Evolutionary conservation across 2,888 invertebrate species (phyloP).

Genomic region (Ochropacha duplaris): DNA sequence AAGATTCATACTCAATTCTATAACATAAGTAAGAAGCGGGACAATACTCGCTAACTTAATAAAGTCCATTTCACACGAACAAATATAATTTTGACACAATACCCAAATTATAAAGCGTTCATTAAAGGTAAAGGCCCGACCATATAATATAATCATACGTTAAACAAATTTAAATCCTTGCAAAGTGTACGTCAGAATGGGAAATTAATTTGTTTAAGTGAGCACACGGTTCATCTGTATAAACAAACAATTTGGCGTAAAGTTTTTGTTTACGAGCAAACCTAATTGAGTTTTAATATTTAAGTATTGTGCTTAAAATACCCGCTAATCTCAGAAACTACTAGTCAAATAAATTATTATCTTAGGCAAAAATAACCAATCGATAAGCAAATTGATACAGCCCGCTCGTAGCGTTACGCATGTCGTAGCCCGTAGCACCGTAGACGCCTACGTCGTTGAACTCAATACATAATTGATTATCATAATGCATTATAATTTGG

Average conservation of each 20-base stretch:
- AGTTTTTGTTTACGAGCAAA: background rate
- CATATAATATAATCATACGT: background rate
- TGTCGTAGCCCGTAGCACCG: background rate
- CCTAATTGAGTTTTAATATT: background rate
- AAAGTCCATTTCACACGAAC: background rate
- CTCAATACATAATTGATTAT: too few species aligned
- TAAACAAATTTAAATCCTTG: background rate
- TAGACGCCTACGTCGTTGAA: background rate
- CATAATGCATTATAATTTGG: too few species aligned
- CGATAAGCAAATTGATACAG: too few species aligned
- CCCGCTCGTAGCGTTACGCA: too few species aligned
- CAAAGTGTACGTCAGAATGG: background rate
- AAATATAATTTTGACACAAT: background rate
- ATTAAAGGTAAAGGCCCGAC: background rate
- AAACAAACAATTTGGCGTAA: background rate
- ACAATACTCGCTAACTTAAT: too few species aligned
- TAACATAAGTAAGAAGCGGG: background rate
- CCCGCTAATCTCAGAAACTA: too few species aligned
- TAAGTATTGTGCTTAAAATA: background rate
- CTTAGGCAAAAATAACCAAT: too few species aligned
- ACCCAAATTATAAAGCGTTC: background rate
- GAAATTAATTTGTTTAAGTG: background rate
- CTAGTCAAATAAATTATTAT: too few species aligned
- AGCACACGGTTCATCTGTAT: background rate
- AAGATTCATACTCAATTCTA: background rate